Evolutionary conservation across 1,140 invertebrate species (phyloP).

Genomic region (Aphelenchoides avenae): DNA sequence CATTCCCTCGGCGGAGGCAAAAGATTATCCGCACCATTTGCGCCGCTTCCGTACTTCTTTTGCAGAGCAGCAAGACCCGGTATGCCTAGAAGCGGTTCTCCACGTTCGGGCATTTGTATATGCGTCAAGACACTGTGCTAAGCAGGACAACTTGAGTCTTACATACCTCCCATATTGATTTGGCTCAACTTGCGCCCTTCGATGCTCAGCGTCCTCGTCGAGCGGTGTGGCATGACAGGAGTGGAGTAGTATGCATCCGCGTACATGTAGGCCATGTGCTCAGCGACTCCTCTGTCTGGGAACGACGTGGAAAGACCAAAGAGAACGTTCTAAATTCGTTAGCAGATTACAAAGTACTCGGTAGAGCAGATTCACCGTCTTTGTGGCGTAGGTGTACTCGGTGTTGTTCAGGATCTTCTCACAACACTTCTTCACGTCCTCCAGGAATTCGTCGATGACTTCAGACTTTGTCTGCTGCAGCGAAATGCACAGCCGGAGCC

Average conservation of each 20-base stretch:
- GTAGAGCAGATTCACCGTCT: conserved; percentile 28
- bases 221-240: conserved; percentile 27
- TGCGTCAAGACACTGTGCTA: too few relatives aligned
- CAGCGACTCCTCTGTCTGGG: conserved; percentile 31
- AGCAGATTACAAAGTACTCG: conserved; percentile 2
- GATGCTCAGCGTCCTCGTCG: conserved; percentile 37
- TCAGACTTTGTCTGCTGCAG: conserved; percentile 31
- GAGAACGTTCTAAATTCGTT: conserved; percentile 24
- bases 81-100: too few relatives aligned
- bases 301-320: conserved; percentile 42
- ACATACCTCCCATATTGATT: conserved; percentile 19
- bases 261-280: conserved; percentile 27
- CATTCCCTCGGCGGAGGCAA: too few relatives aligned
- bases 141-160: too few relatives aligned
- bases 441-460: conserved; percentile 36
- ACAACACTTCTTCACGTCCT: conserved; percentile 38
- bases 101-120: too few relatives aligned
- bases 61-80: too few relatives aligned
- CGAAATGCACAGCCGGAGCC: conserved; percentile 32
- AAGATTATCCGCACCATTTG: too few relatives aligned
- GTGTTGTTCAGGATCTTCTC: conserved; percentile 29
- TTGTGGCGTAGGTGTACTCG: conserved; percentile 34
- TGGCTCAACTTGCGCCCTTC: conserved; percentile 42
- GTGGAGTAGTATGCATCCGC: conserved; percentile 41
- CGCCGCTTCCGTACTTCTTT: too few relatives aligned